Base-by-base conservation (phyloP, 2,113 vertebrate species). In the Carettochelys insculpta region DNA sequence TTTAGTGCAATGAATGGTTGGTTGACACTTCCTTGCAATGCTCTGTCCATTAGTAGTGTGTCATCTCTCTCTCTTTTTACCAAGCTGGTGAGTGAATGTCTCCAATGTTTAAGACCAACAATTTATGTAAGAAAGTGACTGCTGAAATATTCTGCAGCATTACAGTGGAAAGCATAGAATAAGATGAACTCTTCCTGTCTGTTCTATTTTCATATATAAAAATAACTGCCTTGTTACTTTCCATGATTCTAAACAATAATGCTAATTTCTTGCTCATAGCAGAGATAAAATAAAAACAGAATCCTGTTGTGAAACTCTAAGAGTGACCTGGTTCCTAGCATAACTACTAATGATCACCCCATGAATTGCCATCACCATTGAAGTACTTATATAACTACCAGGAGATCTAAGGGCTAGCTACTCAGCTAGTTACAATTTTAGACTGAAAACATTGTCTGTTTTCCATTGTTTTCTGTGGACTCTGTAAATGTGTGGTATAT, bases 1-100 rank as follows among this genome's bases (percentile, higher is more conserved):
- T 97, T 98, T 97, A 97, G 93, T 96, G 94, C 92, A 96, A 91
- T 95, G 96, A 97, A 96, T 96, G 97, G 97, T 95, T 96, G 95
- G 97, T 96, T 97, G 97, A 97, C 96, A 97, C 94, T 93, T 97
- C 85, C 77, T 92, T 95, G 94, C 92, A 38, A 90, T 92, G 93
- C 75, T 88, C 93, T 96, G 93, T 97, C 96, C 94, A 94, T 97
- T 97, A 96, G 87, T 84, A 96, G 94, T 34, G 1, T 95, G 96
- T 96, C 95, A 90, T 97, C 96, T 96, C 94, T 94, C 94, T 96
- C 96, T 96, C 97, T 41, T 73, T 96, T 97, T 96, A 95, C 97
- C 97, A 97, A 97, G 96, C 96, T 97, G 78, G 85, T 97, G 96
- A 97, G 96, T 93, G 94, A 96, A 94, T 89, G 94, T 82, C 93